phyloP scores from a whole-genome alignment of 2,888 invertebrate genomes.

The Caprella mutica region DNA sequence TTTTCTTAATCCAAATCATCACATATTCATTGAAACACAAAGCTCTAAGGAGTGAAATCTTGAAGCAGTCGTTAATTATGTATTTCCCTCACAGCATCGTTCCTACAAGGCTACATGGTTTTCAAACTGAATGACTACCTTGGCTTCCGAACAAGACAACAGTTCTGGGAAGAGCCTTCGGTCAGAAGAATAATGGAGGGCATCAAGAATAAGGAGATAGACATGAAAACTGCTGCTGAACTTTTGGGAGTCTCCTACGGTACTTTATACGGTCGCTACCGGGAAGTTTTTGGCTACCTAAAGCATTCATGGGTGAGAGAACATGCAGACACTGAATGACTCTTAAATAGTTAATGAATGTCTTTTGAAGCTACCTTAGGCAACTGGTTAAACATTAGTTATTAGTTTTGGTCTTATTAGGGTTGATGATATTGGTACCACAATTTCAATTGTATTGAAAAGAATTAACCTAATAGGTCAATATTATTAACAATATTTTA shows the following conservation, averaged over 20 bases:
- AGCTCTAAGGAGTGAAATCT: too few relatives aligned
- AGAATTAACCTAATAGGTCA: too few relatives aligned
- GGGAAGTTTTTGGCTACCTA: constrained; percentile 47
- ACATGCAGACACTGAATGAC: neutral
- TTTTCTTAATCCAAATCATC: too few relatives aligned
- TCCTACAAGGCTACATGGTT: constrained; percentile 43
- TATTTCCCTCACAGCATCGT: constrained; percentile 20
- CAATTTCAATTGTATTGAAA: too few relatives aligned
- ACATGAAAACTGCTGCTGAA: constrained; percentile 87
- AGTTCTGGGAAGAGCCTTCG: constrained; percentile 86
- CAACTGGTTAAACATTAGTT: too few relatives aligned
- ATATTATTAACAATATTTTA: too few relatives aligned
- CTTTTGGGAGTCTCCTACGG: constrained; percentile 81
- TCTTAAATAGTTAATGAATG: too few relatives aligned
- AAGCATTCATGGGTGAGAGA: constrained; percentile 32
- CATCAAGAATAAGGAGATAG: constrained; percentile 71
- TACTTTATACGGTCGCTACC: constrained; percentile 74
- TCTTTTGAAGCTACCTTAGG: too few relatives aligned
- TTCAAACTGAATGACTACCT: constrained; percentile 76
- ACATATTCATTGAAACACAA: too few relatives aligned
- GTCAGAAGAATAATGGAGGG: constrained; percentile 76
- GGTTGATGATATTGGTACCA: too few relatives aligned
- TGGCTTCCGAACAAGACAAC: constrained; percentile 70
- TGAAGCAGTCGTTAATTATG: too few relatives aligned
- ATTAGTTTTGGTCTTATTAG: too few relatives aligned